Evolutionary conservation across 2,888 invertebrate genomes (phyloP).

Genomic region (Drosophila siamana): DNA sequence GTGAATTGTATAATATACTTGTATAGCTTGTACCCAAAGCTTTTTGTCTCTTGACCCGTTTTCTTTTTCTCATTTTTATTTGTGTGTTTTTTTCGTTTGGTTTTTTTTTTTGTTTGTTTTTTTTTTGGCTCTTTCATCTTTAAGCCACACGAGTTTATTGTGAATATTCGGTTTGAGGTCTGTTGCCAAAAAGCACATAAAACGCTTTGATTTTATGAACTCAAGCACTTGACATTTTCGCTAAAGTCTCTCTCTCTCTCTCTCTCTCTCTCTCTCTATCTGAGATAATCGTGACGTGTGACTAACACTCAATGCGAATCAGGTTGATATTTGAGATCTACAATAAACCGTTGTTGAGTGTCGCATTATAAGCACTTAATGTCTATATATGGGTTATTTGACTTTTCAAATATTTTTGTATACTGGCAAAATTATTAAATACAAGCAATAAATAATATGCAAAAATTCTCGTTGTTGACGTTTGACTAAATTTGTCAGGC

Average conservation of each 20-base stretch:
- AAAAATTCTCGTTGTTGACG: neutral
- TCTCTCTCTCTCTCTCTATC: too few species aligned
- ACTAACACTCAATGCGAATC: constrained; percentile 22
- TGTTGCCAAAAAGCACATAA: constrained; percentile 46
- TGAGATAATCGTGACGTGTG: constrained; percentile 32
- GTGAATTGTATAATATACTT: constrained; percentile 61
- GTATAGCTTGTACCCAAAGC: constrained; percentile 59
- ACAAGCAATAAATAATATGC: constrained; percentile 4
- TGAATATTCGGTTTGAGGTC: constrained; percentile 5
- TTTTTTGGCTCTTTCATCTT: constrained; percentile 11
- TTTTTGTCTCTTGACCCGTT: constrained; percentile 79
- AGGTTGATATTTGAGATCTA: constrained; percentile 22
- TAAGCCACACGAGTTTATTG: constrained; percentile 47
- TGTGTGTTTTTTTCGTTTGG: neutral
- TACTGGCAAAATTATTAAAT: neutral
- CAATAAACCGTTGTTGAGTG: constrained; percentile 18
- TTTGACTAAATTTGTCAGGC: neutral
- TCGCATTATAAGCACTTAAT: constrained; percentile 9
- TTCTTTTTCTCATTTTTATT: constrained; percentile 22
- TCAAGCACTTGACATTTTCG: constrained; percentile 59
- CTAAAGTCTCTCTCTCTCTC: constrained; percentile 13
- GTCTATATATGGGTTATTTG: constrained; percentile 17
- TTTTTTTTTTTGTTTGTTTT: neutral
- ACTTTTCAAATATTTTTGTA: constrained; percentile 7
- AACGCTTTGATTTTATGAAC: constrained; percentile 43